Evolutionary conservation across 2,797 vertebrate genomes (phyloP).

Genomic region (Knipowitschia caucasica): DNA sequence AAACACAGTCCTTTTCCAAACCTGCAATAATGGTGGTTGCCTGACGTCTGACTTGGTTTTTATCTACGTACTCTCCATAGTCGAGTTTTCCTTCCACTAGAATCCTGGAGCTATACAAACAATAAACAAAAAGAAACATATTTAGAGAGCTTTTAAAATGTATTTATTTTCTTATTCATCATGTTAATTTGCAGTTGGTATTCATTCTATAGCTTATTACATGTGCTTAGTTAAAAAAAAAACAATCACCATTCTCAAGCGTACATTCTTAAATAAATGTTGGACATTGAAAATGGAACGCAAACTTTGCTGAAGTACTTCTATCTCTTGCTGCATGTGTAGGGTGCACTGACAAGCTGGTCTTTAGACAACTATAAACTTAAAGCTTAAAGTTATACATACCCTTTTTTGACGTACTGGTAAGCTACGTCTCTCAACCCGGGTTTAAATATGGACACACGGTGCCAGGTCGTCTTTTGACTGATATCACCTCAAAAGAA

Average conservation of each 20-base stretch:
- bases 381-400: conserved; percentile 26
- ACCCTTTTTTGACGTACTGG: conserved; percentile 96
- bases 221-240: too few species aligned
- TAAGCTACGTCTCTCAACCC: conserved; percentile 94
- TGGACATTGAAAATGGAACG: too few species aligned
- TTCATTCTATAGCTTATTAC: too few species aligned
- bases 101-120: conserved; percentile 83
- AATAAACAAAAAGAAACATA: background rate
- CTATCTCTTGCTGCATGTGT: background rate
- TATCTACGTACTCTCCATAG: conserved; percentile 95
- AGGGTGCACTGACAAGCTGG: background rate
- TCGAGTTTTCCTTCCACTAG: conserved; percentile 94
- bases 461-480: conserved; percentile 97
- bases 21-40: conserved; percentile 97
- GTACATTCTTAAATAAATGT: too few species aligned
- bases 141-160: background rate
- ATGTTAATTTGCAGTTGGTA: too few species aligned
- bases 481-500: conserved; percentile 84
- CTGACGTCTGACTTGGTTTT: conserved; percentile 91
- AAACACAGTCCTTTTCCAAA: conserved; percentile 52
- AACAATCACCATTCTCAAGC: too few species aligned
- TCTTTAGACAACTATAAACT: background rate
- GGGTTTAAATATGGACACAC: conserved; percentile 93
- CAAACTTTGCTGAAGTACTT: background rate
- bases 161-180: too few species aligned